phyloP scores from a whole-genome alignment of 1,140 invertebrate species.

The Myzus persicae region DNA sequence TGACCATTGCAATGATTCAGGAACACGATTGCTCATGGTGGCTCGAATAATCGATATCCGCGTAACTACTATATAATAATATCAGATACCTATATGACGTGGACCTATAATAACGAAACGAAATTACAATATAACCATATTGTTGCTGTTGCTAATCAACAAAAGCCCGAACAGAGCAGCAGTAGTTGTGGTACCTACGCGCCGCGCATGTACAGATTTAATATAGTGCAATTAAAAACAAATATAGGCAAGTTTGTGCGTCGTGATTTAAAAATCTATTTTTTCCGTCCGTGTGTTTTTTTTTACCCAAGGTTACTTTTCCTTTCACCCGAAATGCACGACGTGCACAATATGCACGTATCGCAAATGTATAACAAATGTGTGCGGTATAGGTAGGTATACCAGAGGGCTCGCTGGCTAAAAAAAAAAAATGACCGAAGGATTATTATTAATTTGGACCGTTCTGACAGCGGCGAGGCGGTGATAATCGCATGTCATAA shows the following conservation, averaged over 20 bases:
- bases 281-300: neutral
- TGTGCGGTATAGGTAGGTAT: neutral
- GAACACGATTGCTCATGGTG: neutral
- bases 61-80: neutral
- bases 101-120: neutral
- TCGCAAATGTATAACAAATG: neutral
- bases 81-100: neutral
- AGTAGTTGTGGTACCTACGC: neutral
- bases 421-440: neutral
- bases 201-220: neutral
- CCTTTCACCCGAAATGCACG: conserved; percentile 40
- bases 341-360: neutral
- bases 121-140: neutral
- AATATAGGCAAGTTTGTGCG: neutral
- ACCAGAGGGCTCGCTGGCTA: no score
- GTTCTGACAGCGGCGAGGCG: neutral
- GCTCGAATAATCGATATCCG: neutral
- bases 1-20: neutral
- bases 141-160: neutral
- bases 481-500: neutral
- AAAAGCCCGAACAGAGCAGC: neutral
- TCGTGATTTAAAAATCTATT: conserved; percentile 35
- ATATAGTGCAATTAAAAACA: neutral
- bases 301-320: conserved; percentile 30
- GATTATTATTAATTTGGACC: neutral